phyloP scores from a whole-genome alignment of 2,113 vertebrate genomes.

The Pedionomus torquatus region DNA sequence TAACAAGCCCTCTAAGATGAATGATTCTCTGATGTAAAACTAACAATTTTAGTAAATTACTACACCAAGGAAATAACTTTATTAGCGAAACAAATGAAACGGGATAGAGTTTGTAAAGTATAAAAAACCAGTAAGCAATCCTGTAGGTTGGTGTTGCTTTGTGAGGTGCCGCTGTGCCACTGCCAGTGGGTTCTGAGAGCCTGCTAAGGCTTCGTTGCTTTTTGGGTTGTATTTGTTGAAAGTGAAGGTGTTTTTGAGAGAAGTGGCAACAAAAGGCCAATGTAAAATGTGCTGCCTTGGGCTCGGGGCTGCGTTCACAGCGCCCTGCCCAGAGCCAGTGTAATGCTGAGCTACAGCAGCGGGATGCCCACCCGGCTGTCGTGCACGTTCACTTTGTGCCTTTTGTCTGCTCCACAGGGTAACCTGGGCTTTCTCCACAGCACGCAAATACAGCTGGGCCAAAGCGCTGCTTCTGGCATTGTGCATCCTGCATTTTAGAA shows the following conservation, averaged over 20 bases:
- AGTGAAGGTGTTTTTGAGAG: neutral
- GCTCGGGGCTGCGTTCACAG: too few relatives aligned
- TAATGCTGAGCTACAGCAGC: too few relatives aligned
- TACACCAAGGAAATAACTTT: neutral
- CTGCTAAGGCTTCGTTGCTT: neutral
- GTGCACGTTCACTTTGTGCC: conserved; percentile 65
- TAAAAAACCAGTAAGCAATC: neutral
- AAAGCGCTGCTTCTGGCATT: neutral
- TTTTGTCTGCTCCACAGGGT: conserved; percentile 65
- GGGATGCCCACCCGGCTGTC: conserved; percentile 39
- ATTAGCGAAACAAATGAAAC: neutral
- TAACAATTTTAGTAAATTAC: neutral
- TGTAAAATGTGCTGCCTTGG: neutral
- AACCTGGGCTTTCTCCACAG: conserved; percentile 44
- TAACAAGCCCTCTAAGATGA: neutral
- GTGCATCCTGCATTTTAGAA: neutral
- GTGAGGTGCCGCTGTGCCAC: conserved; percentile 16
- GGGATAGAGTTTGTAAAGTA: neutral
- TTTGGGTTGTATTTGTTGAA: neutral
- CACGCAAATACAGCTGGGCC: conserved; percentile 39
- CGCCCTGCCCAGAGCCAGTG: too few relatives aligned
- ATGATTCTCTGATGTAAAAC: neutral
- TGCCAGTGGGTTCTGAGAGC: neutral
- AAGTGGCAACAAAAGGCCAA: neutral
- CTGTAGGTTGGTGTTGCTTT: neutral